phyloP scores from a whole-genome alignment of 2,888 invertebrate genomes.

The Limenitis camilla region DNA sequence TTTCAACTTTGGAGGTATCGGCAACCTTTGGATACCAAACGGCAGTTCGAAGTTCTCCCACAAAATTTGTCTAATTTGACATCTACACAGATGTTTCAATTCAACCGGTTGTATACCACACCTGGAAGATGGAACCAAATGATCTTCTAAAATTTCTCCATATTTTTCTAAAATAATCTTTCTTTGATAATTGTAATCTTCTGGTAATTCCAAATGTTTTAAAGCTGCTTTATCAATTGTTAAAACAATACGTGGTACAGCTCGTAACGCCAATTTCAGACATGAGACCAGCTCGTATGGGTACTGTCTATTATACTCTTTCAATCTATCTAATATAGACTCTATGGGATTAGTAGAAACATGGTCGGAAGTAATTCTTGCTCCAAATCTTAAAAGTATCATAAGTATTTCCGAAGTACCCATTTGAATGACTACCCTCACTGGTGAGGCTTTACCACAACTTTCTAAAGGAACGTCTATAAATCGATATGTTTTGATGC shows the following conservation, averaged over 20 bases:
- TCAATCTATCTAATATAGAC: conserved; percentile 77
- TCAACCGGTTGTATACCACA: conserved; percentile 79
- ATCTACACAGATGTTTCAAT: conserved; percentile 84
- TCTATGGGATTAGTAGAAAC: conserved; percentile 77
- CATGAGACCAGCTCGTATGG: conserved; percentile 82
- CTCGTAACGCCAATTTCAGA: conserved; percentile 79
- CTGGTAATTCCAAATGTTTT: conserved; percentile 50
- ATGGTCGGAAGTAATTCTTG: conserved; percentile 73
- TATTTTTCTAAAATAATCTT: conserved; percentile 58
- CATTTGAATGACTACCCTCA: conserved; percentile 83
- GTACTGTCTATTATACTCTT: conserved; percentile 77
- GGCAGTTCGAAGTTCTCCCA: conserved; percentile 83
- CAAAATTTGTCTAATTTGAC: conserved; percentile 78
- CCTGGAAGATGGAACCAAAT: conserved; percentile 74
- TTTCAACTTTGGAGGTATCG: conserved; percentile 78
- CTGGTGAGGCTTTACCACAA: conserved; percentile 82
- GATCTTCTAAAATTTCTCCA: conserved; percentile 70
- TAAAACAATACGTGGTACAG: conserved; percentile 74
- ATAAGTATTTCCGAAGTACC: conserved; percentile 83
- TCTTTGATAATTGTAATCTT: conserved; percentile 64
- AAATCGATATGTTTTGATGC: conserved; percentile 67
- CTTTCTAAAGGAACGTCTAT: conserved; percentile 89
- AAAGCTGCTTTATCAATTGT: conserved; percentile 52
- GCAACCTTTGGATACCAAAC: conserved; percentile 80
- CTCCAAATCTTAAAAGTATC: conserved; percentile 83